Conservation (phyloP, 2,888 invertebrate species). For the Ectobius pallidus region DNA sequence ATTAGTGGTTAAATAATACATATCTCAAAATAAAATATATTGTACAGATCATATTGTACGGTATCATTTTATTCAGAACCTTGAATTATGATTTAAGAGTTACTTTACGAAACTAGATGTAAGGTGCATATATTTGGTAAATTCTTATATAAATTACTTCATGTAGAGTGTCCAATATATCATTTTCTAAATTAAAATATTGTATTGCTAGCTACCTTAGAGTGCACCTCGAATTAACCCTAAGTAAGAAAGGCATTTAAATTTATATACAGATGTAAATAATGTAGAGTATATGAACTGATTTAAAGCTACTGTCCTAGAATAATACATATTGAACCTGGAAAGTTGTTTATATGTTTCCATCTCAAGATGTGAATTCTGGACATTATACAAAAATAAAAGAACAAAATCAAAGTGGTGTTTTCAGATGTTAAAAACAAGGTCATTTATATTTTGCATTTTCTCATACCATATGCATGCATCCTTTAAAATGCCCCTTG, state of each 20-base stretch:
- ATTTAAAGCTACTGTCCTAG: background rate
- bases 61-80: background rate
- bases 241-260: background rate
- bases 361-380: too few relatives aligned
- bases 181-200: background rate
- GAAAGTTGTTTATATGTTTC: background rate
- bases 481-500: too few relatives aligned
- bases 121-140: slow-evolving; percentile 1
- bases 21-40: background rate
- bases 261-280: background rate
- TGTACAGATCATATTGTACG: background rate
- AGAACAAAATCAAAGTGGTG: background rate
- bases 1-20: slow-evolving; percentile 4
- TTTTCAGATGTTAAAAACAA: too few relatives aligned
- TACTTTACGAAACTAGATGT: background rate
- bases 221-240: background rate
- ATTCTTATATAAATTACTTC: background rate
- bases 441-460: too few relatives aligned
- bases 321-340: background rate
- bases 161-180: background rate
- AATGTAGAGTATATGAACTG: background rate
- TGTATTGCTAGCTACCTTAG: background rate
- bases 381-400: too few relatives aligned
- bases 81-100: background rate
- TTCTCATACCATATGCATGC: too few relatives aligned